phyloP scores from a whole-genome alignment of 2,888 invertebrate species.

The Colletes collaris region DNA sequence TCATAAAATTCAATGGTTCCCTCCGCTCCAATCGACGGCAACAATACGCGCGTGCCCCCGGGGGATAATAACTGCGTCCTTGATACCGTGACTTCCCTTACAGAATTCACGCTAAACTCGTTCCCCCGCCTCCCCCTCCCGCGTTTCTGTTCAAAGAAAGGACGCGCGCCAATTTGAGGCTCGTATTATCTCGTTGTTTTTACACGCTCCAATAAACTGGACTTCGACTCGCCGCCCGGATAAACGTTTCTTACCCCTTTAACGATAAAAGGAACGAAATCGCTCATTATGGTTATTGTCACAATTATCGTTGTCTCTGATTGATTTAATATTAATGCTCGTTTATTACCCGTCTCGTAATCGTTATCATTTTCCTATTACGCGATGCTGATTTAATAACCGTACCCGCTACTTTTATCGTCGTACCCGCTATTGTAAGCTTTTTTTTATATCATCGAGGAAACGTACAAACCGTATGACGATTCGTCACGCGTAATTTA shows the following conservation, averaged over 20 bases:
- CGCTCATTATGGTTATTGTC: constrained; percentile 14
- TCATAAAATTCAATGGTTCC: constrained; percentile 74
- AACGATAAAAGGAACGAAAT: constrained; percentile 9
- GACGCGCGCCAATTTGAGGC: constrained; percentile 60
- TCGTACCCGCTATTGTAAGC: no score
- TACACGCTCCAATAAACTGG: constrained; percentile 48
- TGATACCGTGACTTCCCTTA: constrained; percentile 66
- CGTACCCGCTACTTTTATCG: neutral
- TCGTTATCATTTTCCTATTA: constrained; percentile 30
- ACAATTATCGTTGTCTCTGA: constrained; percentile 25
- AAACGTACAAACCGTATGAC: no score
- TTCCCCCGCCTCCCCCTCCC: constrained; percentile 37
- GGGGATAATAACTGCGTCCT: constrained; percentile 80
- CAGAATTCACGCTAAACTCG: constrained; percentile 62
- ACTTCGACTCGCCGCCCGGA: constrained; percentile 25
- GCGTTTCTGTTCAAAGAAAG: constrained; percentile 47
- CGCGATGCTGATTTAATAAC: constrained; percentile 6
- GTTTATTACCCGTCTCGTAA: constrained; percentile 15
- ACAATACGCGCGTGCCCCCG: constrained; percentile 77
- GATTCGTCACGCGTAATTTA: no score
- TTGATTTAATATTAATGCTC: constrained; percentile 35
- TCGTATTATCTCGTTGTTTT: constrained; percentile 62
- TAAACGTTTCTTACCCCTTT: constrained; percentile 31
- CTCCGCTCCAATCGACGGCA: constrained; percentile 72
- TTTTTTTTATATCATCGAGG: no score